Conservation (phyloP, 1,140 invertebrate species). For the Patella vulgata region DNA sequence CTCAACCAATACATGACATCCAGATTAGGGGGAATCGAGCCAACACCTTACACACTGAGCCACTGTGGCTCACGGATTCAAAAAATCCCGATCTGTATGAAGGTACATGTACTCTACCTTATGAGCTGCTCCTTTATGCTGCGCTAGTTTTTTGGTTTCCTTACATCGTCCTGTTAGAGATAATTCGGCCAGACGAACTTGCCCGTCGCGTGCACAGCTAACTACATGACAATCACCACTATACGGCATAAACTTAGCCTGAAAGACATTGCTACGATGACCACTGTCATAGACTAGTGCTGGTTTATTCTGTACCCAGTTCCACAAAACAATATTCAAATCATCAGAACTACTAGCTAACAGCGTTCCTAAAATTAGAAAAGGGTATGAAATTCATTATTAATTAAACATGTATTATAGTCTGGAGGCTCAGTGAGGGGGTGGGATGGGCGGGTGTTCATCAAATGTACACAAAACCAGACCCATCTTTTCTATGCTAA, state of each 20-base stretch:
- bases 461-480: no score
- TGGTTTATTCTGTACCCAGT: conserved; percentile 81
- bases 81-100: no score
- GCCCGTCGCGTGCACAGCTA: conserved; percentile 88
- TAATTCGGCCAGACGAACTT: conserved; percentile 76
- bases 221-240: conserved; percentile 83
- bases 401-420: no score
- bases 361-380: conserved; percentile 71
- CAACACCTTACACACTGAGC: no score
- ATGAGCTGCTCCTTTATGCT: conserved; percentile 80
- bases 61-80: no score
- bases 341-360: conserved; percentile 93
- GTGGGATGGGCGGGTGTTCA: no score
- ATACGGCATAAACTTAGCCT: conserved; percentile 77
- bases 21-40: no score
- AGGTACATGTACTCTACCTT: conserved; percentile 70
- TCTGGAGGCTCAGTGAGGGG: no score
- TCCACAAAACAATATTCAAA: conserved; percentile 85
- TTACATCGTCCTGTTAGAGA: conserved; percentile 70
- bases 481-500: no score
- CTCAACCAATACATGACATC: no score
- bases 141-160: conserved; percentile 73
- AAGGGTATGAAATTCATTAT: no score
- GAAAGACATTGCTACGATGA: conserved; percentile 89
- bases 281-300: conserved; percentile 78